A percentile compares a stretch with the other conserved stretches of the same genome.
These are phyloP conservation scores for Elaphurus davidianus DNA, from an alignment of 2,113 vertebrate species.

Conservation along the genomic window DNA sequence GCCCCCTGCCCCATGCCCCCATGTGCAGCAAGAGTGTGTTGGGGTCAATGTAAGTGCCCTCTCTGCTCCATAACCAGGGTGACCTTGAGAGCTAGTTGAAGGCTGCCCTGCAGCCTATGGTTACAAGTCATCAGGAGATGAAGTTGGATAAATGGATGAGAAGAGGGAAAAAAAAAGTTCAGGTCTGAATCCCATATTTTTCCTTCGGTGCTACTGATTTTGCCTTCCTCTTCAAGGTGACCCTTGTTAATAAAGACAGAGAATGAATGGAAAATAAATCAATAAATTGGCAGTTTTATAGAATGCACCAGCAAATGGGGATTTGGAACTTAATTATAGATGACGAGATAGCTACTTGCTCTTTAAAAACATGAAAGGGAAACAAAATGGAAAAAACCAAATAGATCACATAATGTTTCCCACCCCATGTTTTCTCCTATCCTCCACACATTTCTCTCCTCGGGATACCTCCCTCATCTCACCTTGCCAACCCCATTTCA, in stretches of 20 bases:
- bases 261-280: neutral
- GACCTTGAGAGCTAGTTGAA: neutral
- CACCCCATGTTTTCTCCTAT: accelerated
- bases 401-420: neutral
- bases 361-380: neutral
- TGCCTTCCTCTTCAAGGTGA: neutral
- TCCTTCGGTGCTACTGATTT: neutral
- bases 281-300: neutral
- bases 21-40: neutral
- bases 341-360: neutral
- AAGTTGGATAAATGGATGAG: neutral
- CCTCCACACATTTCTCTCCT: neutral
- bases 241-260: neutral
- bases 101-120: neutral
- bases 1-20: neutral
- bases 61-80: neutral
- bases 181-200: neutral
- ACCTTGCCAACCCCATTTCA: too few species aligned
- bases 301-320: neutral
- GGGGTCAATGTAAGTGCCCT: neutral
- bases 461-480: accelerated
- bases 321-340: neutral
- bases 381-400: neutral
- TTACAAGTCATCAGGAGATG: neutral
- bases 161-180: neutral